phyloP scores from a whole-genome alignment of 1,140 invertebrate species.

The Lanistes nyassanus region DNA sequence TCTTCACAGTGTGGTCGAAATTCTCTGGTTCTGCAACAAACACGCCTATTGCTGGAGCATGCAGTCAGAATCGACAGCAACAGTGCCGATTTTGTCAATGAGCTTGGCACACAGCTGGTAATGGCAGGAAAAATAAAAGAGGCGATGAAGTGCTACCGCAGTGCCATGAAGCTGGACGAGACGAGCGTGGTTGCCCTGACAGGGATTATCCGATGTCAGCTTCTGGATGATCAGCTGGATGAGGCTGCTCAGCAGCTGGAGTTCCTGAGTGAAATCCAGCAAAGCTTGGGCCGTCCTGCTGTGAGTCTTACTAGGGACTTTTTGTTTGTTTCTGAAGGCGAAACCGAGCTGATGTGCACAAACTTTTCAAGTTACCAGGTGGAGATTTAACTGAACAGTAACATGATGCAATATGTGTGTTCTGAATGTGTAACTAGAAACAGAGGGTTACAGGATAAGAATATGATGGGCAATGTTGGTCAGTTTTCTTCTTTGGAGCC shows the following conservation, averaged over 20 bases:
- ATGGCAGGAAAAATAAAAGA: slow-evolving; percentile 79
- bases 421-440: too few relatives aligned
- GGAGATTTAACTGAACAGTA: too few relatives aligned
- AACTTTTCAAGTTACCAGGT: too few relatives aligned
- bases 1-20: slow-evolving; percentile 78
- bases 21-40: slow-evolving; percentile 76
- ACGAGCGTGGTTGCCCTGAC: slow-evolving; percentile 80
- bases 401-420: too few relatives aligned
- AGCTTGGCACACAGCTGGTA: slow-evolving; percentile 83
- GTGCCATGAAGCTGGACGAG: slow-evolving; percentile 84
- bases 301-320: slow-evolving; percentile 63
- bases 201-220: slow-evolving; percentile 84
- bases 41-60: slow-evolving; percentile 79
- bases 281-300: slow-evolving; percentile 70
- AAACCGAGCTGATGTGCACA: too few relatives aligned
- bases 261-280: slow-evolving; percentile 84
- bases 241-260: slow-evolving; percentile 87
- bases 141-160: slow-evolving; percentile 81
- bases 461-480: too few relatives aligned
- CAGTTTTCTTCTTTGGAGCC: too few relatives aligned
- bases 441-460: too few relatives aligned
- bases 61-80: slow-evolving; percentile 78
- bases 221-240: slow-evolving; percentile 71
- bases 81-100: slow-evolving; percentile 78
- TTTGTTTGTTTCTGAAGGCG: too few relatives aligned